Percentiles rank a stretch among this genome's conserved stretches.
These are phyloP conservation scores for Pachyrhynchus sulphureomaculatus DNA, from an alignment of 1,140 invertebrate genomes.

Conservation along the genomic window DNA sequence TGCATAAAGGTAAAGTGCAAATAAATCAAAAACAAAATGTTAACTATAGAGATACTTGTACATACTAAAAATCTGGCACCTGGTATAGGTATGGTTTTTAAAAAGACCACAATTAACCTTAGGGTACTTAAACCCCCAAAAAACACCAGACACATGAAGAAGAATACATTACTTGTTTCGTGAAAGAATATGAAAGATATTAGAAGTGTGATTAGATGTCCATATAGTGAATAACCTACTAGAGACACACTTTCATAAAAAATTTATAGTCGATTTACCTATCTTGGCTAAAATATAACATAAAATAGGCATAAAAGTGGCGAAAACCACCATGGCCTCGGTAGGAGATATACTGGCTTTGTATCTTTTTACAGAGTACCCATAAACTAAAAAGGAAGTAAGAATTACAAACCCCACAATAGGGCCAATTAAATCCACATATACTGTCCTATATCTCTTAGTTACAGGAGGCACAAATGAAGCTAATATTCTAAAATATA, in stretches of 20 bases:
- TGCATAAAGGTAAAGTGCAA: constrained; percentile 57
- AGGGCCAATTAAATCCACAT: constrained; percentile 54
- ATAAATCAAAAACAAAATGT: constrained; percentile 54
- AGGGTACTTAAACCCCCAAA: constrained; percentile 54
- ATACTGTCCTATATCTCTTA: constrained; percentile 44
- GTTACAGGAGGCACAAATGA: constrained; percentile 52
- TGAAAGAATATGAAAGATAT: constrained; percentile 50
- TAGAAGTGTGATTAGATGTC: constrained; percentile 53
- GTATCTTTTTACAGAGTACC: constrained; percentile 47
- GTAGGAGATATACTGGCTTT: constrained; percentile 41
- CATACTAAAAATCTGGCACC: constrained; percentile 54
- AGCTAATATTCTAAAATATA: constrained; percentile 48
- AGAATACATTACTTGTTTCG: constrained; percentile 51
- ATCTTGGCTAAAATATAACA: constrained; percentile 46
- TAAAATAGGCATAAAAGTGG: constrained; percentile 45
- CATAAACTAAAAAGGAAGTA: constrained; percentile 47
- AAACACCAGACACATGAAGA: constrained; percentile 51
- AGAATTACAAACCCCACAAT: constrained; percentile 49
- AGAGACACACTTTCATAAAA: constrained; percentile 50
- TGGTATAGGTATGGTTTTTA: constrained; percentile 52
- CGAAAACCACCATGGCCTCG: constrained; percentile 45
- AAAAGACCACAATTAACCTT: constrained; percentile 51
- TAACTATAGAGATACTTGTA: constrained; percentile 49
- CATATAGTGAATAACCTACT: constrained; percentile 55
- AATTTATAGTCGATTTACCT: constrained; percentile 46